Evolutionary conservation across 2,888 invertebrate species (phyloP).

Genomic region (Acanthosepion pharaonis): DNA sequence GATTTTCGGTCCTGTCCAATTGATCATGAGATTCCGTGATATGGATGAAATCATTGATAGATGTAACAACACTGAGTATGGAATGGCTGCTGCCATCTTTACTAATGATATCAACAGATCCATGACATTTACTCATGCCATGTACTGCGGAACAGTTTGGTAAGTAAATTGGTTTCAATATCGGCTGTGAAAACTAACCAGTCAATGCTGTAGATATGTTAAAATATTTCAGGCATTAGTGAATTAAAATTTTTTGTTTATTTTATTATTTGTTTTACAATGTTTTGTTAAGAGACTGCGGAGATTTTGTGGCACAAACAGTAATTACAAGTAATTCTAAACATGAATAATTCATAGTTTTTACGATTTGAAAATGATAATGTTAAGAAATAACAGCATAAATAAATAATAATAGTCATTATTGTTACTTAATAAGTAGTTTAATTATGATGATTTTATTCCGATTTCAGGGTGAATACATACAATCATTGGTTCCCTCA

Average conservation of each 20-base stretch:
- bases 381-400: too few relatives aligned
- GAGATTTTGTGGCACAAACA: too few relatives aligned
- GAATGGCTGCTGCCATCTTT: slow-evolving; percentile 42
- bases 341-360: too few relatives aligned
- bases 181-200: too few relatives aligned
- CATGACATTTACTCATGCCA: slow-evolving; percentile 35
- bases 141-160: slow-evolving; percentile 36
- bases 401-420: too few relatives aligned
- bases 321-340: too few relatives aligned
- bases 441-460: not conserved
- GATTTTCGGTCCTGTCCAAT: not conserved
- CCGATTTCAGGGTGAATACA: slow-evolving; percentile 25
- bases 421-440: not conserved
- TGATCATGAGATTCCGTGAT: slow-evolving; percentile 36
- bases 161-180: not conserved
- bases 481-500: slow-evolving; percentile 42
- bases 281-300: too few relatives aligned
- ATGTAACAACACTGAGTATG: slow-evolving; percentile 33
- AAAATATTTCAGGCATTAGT: too few relatives aligned
- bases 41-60: not conserved
- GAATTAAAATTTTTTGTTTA: too few relatives aligned
- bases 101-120: slow-evolving; percentile 38
- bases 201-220: too few relatives aligned
- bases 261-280: too few relatives aligned
- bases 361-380: too few relatives aligned